Evolutionary conservation across 2,797 vertebrate species (phyloP), one percentile per base, ranked within the genome.

Genomic region (Gallinago nigripennis): DNA sequence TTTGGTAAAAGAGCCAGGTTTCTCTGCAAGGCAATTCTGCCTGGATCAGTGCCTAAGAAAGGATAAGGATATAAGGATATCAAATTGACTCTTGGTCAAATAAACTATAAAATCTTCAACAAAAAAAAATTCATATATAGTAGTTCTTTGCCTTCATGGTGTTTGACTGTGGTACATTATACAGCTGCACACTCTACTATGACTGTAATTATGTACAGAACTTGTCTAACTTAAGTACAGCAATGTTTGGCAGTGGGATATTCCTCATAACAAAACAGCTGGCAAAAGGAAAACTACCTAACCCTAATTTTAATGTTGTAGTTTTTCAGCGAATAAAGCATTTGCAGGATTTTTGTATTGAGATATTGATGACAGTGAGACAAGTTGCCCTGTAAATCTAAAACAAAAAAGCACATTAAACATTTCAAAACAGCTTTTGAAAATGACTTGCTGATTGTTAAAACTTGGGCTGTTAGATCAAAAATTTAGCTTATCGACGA

Each of bases 151-250:
- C 86, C 90, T 61, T 96, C 41, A 4, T 83, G 65, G 63, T 88
- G 90, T 92, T 89, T 82, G 70, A 51, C 77, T 83, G 69, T 87
- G 53, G 88, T 88, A 46, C 90, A 70, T 92, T 61, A 79, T 77
- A 90, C 73, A 80, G 82, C 84, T 60, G 46, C 88, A 37, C 92
- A 72, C 31, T 92, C 85, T 86, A 17, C 80, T 64, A n/a, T 60
- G 64, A 82, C 73, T 99, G 98, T 98, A 98, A 98, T 98, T 98
- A 98, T 99, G 98, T 99, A 99, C 98, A 99, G 98, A 98, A 97
- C 95, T 97, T 96, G 76, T 97, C 97, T 99, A 98, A 99, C 97
- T 98, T 56, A 82, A 95, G 76, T 54, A 65, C 86, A 84, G 63
- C 86, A 93, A 77, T 92, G 71, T 94, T 85, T 72, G 87, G 94